These are phyloP conservation scores for Anas platyrhynchos DNA, from an alignment of 2,113 vertebrate genomes.

Conservation along the genomic window DNA sequence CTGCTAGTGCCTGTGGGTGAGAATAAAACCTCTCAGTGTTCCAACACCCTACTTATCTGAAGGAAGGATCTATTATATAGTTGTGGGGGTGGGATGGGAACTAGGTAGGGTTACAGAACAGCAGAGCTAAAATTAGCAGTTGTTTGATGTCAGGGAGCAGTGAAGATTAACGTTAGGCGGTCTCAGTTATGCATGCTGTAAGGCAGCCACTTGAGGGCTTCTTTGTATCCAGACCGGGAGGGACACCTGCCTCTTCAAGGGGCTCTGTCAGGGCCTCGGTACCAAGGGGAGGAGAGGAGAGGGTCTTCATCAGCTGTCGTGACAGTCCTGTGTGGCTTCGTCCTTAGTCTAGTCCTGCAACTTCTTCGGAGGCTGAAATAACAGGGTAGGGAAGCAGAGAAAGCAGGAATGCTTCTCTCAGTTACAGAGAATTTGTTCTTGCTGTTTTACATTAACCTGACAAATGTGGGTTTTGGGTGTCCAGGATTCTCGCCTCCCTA, in stretches of 20 bases:
- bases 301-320: neutral
- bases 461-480: neutral
- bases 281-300: rapidly evolving
- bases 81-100: constrained; percentile 59
- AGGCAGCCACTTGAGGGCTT: neutral
- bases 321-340: rapidly evolving
- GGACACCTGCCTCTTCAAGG: neutral
- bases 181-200: neutral
- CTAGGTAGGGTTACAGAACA: constrained; percentile 64
- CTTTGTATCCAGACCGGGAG: neutral
- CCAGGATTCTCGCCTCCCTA: neutral
- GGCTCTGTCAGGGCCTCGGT: too few species aligned
- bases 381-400: neutral
- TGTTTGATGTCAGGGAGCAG: constrained; percentile 54
- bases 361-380: neutral
- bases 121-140: constrained; percentile 56
- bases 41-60: constrained; percentile 62
- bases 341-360: rapidly evolving
- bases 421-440: neutral
- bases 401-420: neutral
- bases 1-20: constrained; percentile 53
- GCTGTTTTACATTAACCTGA: neutral
- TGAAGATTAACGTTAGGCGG: neutral
- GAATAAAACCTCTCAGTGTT: constrained; percentile 29
- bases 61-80: constrained; percentile 61